phyloP scores from a whole-genome alignment of 2,797 vertebrate genomes.

The Gymnothorax reevesii region DNA sequence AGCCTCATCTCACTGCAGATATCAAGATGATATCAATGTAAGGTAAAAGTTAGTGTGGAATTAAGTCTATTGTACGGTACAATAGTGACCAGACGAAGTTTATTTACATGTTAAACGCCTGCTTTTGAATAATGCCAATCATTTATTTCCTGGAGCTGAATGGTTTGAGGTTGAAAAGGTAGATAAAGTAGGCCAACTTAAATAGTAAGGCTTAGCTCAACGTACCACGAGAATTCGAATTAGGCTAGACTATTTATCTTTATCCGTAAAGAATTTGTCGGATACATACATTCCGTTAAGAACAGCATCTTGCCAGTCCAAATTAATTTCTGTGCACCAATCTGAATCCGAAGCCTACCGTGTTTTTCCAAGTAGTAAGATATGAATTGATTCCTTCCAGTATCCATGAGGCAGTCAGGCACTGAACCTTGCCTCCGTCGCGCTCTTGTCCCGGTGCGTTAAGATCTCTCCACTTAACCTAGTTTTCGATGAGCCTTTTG shows the following conservation, averaged over 20 bases:
- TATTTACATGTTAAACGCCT: background rate
- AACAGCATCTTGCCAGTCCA: background rate
- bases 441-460: background rate
- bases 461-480: background rate
- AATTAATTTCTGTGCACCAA: background rate
- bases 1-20: slow-evolving; percentile 9
- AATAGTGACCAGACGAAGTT: background rate
- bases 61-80: background rate
- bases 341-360: background rate
- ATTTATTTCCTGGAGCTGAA: background rate
- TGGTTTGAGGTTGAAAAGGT: background rate
- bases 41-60: background rate
- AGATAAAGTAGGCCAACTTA: background rate
- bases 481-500: background rate
- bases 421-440: background rate
- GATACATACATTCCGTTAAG: background rate
- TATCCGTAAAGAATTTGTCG: background rate
- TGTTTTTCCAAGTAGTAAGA: background rate
- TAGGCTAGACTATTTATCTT: background rate
- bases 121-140: background rate
- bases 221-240: background rate
- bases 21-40: background rate
- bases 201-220: background rate
- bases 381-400: background rate
- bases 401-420: background rate